These are phyloP conservation scores for Tetrao urogallus DNA, from an alignment of 2,113 vertebrate species.

Conservation along the genomic window DNA sequence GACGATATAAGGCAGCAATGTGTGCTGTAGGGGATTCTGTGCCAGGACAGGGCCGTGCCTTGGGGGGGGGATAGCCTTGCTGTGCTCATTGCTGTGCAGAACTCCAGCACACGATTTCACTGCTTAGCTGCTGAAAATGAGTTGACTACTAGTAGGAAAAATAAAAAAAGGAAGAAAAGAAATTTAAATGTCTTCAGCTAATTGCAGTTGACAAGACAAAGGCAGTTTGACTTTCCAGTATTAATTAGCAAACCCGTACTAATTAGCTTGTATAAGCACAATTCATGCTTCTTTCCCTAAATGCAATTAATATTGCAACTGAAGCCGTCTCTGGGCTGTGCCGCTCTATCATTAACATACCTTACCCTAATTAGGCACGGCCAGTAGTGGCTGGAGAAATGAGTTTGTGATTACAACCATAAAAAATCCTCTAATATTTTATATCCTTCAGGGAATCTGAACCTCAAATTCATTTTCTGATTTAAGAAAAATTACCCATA, in stretches of 20 bases:
- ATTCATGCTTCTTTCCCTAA: slow-evolving; percentile 74
- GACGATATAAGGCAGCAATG: fast-evolving
- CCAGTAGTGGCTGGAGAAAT: slow-evolving; percentile 65
- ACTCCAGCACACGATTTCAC: background rate
- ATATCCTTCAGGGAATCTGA: slow-evolving; percentile 55
- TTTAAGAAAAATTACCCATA: slow-evolving; percentile 55
- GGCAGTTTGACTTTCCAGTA: slow-evolving; percentile 77
- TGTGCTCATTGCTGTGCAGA: background rate
- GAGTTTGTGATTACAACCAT: slow-evolving; percentile 66
- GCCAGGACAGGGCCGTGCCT: background rate
- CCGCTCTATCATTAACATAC: slow-evolving; percentile 62
- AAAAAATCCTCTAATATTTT: slow-evolving; percentile 61
- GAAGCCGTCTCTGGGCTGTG: slow-evolving; percentile 61
- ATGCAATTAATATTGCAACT: slow-evolving; percentile 74
- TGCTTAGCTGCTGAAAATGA: slow-evolving; percentile 5
- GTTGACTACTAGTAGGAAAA: background rate
- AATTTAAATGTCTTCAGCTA: slow-evolving; percentile 68
- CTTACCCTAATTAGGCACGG: slow-evolving; percentile 75
- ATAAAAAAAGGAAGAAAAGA: background rate
- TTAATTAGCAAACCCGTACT: slow-evolving; percentile 80
- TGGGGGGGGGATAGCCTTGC: background rate
- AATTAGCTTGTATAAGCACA: slow-evolving; percentile 77
- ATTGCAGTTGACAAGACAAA: slow-evolving; percentile 79
- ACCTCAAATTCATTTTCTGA: slow-evolving; percentile 57
- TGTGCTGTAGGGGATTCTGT: background rate